These are phyloP conservation scores for Acropora yongei DNA, from an alignment of 64 coral and sea anemone species.

Conservation along the genomic window DNA sequence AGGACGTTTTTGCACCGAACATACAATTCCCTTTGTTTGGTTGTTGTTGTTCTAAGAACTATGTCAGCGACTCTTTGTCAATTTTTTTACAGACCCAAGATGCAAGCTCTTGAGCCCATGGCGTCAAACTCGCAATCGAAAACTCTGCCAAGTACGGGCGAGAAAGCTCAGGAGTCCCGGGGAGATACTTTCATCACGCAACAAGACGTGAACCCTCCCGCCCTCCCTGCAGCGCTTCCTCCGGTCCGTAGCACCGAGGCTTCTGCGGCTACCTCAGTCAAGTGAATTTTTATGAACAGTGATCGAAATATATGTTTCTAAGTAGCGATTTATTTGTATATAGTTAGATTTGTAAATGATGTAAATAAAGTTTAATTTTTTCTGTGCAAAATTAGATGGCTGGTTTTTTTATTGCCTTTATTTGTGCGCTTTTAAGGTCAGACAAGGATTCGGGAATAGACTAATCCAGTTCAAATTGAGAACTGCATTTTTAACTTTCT, in stretches of 20 bases:
- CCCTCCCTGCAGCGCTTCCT: slow-evolving; percentile 42
- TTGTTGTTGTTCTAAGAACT: no score
- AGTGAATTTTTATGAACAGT: background rate
- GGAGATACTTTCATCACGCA: slow-evolving; percentile 35
- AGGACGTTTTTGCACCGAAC: no score
- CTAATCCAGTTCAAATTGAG: no score
- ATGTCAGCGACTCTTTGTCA: no score
- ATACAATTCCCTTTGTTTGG: no score
- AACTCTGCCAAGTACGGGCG: background rate
- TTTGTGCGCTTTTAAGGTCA: no score
- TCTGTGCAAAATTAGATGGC: background rate
- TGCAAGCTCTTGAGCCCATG: background rate
- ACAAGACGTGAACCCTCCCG: slow-evolving; percentile 7
- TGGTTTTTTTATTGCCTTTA: no score
- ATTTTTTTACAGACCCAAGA: background rate
- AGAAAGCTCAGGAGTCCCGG: background rate
- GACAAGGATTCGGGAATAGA: no score
- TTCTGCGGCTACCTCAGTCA: slow-evolving; percentile 5
- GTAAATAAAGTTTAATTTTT: slow-evolving; percentile 23
- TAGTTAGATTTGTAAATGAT: slow-evolving; percentile 10
- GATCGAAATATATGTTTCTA: background rate
- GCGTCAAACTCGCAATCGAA: slow-evolving; percentile 23
- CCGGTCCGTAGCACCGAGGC: slow-evolving; percentile 17
- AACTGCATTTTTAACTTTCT: no score
- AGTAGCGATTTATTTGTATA: background rate